Conservation (phyloP, 2,113 vertebrate species). For the Nettapus auritus region DNA sequence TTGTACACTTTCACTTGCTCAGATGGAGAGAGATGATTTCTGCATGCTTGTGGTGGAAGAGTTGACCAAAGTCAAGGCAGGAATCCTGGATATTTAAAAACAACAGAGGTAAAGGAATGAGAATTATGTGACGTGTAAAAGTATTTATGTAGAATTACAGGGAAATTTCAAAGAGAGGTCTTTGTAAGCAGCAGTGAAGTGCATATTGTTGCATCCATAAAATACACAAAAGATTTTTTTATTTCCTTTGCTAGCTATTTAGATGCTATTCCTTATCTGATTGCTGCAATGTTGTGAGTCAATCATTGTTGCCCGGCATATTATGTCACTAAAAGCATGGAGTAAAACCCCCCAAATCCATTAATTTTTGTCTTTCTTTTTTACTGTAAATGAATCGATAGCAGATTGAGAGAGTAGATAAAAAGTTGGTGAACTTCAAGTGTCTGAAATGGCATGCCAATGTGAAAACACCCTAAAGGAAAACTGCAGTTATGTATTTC, state of each 20-base stretch:
- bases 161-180: background rate
- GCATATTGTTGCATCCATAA: background rate
- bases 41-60: background rate
- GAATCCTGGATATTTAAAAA: background rate
- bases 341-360: background rate
- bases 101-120: background rate
- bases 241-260: background rate
- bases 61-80: background rate
- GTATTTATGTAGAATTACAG: background rate
- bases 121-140: background rate
- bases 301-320: fast-evolving
- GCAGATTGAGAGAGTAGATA: background rate
- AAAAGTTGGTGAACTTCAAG: background rate
- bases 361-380: background rate
- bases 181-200: background rate
- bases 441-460: background rate
- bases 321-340: background rate
- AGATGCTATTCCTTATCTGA: background rate
- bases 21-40: background rate
- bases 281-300: background rate
- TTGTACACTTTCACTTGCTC: background rate
- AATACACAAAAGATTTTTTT: background rate
- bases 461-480: background rate
- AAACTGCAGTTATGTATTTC: fast-evolving
- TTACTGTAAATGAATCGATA: background rate